Evolutionary conservation across 2,888 invertebrate genomes (phyloP).

Genomic region (Papilio gigon): DNA sequence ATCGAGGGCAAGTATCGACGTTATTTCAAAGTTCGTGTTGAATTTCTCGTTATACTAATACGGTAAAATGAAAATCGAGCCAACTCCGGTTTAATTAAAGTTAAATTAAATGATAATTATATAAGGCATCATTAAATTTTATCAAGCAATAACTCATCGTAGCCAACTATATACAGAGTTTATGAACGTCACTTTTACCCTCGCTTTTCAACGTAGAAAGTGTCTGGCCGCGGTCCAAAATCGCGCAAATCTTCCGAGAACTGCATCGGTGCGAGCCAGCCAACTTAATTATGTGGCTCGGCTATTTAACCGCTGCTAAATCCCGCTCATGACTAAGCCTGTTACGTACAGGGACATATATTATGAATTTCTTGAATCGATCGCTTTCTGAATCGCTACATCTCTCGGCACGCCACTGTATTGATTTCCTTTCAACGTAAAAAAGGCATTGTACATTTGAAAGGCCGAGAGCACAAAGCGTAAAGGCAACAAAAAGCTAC

Average conservation of each 20-base stretch:
- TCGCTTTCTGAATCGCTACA: conserved; percentile 49
- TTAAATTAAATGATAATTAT: conserved; percentile 15
- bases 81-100: conserved; percentile 1
- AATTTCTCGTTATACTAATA: not conserved
- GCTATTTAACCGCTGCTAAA: conserved; percentile 51
- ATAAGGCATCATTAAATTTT: conserved; percentile 6
- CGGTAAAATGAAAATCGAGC: not conserved
- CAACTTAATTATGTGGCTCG: conserved; percentile 61
- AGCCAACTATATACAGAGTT: conserved; percentile 42
- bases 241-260: conserved; percentile 69
- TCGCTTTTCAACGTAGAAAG: conserved; percentile 56
- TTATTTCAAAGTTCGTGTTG: conserved; percentile 2
- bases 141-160: conserved; percentile 25
- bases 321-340: conserved; percentile 50
- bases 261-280: conserved; percentile 63
- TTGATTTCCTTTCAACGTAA: conserved; percentile 73
- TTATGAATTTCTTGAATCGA: conserved; percentile 48
- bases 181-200: conserved; percentile 60
- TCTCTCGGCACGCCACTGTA: conserved; percentile 57
- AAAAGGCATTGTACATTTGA: conserved; percentile 72
- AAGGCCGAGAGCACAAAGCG: conserved; percentile 75
- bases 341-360: conserved; percentile 43
- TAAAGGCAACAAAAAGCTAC: conserved; percentile 76
- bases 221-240: conserved; percentile 69
- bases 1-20: conserved; percentile 22